Evolutionary conservation across 2,797 vertebrate genomes (phyloP).

Genomic region (Sebastes itinus): DNA sequence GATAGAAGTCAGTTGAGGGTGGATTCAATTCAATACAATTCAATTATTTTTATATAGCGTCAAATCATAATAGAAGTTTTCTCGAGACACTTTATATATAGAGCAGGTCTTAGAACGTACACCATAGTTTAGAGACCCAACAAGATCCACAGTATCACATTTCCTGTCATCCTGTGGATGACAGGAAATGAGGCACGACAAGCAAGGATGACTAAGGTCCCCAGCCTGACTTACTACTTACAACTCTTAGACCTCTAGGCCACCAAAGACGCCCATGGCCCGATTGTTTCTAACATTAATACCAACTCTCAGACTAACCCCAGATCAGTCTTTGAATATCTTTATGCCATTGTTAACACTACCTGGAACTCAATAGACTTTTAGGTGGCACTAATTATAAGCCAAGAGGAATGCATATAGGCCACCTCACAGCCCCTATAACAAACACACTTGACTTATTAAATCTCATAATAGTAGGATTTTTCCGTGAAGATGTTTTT

Average conservation of each 20-base stretch:
- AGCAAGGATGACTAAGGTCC: neutral
- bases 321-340: too few species aligned
- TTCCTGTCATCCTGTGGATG: neutral
- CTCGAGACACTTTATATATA: too few species aligned
- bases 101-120: too few species aligned
- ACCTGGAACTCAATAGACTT: neutral
- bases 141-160: too few species aligned
- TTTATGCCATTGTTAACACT: too few species aligned
- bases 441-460: neutral
- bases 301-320: too few species aligned
- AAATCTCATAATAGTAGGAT: neutral
- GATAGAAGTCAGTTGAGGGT: neutral
- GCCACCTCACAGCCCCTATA: neutral
- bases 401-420: neutral
- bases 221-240: conserved; percentile 1
- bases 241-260: neutral
- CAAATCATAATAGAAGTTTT: too few species aligned
- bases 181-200: conserved; percentile 31
- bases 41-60: too few species aligned
- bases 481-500: neutral
- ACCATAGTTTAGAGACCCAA: too few species aligned
- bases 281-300: neutral
- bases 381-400: neutral
- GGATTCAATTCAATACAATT: too few species aligned
- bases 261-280: neutral